Evolutionary conservation across 1,140 invertebrate genomes (phyloP), one percentile per base, ranked within the genome.

Genomic region (Zaprionus gabonicus): DNA sequence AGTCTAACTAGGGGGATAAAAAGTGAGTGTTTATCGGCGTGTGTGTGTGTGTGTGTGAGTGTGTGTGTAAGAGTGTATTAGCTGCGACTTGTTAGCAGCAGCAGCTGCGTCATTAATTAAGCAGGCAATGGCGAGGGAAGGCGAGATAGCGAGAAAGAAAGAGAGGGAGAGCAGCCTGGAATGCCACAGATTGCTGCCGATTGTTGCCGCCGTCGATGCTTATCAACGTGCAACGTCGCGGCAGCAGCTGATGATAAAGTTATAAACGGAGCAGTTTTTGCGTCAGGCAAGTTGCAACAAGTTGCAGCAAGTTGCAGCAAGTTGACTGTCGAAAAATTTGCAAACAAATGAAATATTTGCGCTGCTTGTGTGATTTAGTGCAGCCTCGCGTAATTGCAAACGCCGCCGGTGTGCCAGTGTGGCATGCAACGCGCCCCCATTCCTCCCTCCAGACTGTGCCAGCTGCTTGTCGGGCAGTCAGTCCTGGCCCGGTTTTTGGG

Each of bases 311-410:
- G 38, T 41, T 44, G 15, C 9, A 2, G 41, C 46, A 71, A 84
- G 69, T 85, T 85, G 83, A 87, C 86, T 86, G 83, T 87, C 82
- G 69, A 87, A 75, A 86, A 86, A 87, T 86, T 86, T 87, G 83
- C 83, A 86, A 86, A 88, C 84, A 82, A 86, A 87, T 86, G 83
- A 86, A 86, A 80, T 87, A 86, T 86, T 82, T 83, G 82, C 80
- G 44, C 55, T 53, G 31, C 57, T 12, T 1, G 7, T 36, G 58
- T 70, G 82, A 87, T 87, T 87, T 86, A 87, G 71, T 84, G 60
- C 65, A 46, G 41, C 71, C 67, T 15, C 70, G 82, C 78, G 71
- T 86, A 85, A 85, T 86, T 85, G 84, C 83, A 79, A 86, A 76
- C 57, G 82, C 82, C 82, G 57, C 62, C 71, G 80, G 79, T 41